A percentile compares a stretch with the other conserved stretches of the same genome.
Conservation (phyloP, 2,888 invertebrate genomes). For the Listrodromus nycthemerus region DNA sequence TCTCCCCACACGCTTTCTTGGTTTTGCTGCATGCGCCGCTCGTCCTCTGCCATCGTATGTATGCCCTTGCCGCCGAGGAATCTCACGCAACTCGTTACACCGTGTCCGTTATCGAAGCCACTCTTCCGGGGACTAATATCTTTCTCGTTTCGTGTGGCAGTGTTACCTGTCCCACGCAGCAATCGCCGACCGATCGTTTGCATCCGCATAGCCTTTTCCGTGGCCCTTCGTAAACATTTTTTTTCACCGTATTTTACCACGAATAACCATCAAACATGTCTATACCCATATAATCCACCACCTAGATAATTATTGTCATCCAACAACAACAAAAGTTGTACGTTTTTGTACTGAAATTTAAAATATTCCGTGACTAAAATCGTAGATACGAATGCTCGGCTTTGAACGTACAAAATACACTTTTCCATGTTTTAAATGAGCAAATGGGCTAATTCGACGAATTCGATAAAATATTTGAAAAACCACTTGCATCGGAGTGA, state of each 20-base stretch:
- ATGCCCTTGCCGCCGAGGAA: conserved; percentile 60
- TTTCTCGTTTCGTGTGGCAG: conserved; percentile 45
- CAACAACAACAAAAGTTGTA: neutral
- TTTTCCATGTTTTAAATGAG: too few species aligned
- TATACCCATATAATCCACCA: neutral
- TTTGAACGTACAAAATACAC: too few species aligned
- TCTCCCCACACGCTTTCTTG: conserved; percentile 44
- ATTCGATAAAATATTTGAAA: too few species aligned
- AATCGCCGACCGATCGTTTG: conserved; percentile 38
- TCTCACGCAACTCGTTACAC: conserved; percentile 65
- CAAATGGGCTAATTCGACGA: too few species aligned
- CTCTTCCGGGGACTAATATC: conserved; percentile 57
- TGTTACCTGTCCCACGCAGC: conserved; percentile 22
- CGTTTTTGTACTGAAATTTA: too few species aligned
- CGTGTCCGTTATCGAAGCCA: conserved; percentile 66
- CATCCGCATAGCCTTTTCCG: conserved; percentile 2
- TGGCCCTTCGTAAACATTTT: neutral
- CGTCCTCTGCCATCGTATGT: conserved; percentile 24
- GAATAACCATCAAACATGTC: neutral
- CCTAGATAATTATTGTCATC: neutral
- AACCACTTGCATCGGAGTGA: too few species aligned
- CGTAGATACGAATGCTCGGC: too few species aligned
- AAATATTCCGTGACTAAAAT: too few species aligned
- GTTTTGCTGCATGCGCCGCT: conserved; percentile 11
- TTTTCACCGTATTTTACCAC: neutral